Percentiles rank a stretch among this genome's conserved stretches.
Conservation (phyloP, 2,113 vertebrate genomes). For the Lagopus muta region DNA sequence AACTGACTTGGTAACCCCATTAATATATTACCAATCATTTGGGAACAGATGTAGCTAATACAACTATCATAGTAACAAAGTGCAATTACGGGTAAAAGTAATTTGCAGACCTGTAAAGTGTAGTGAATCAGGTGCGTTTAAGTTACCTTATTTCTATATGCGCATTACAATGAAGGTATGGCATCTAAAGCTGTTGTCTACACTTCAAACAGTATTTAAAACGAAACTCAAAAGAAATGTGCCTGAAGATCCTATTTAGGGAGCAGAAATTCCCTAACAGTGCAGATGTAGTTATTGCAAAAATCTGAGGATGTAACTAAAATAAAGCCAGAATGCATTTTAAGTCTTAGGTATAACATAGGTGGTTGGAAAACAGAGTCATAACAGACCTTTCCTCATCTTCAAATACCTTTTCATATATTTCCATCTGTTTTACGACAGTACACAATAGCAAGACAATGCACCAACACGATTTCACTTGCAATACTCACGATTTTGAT, state of each 20-base stretch:
- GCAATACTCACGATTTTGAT: too few relatives aligned
- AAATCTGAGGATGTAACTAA: background rate
- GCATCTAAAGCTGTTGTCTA: background rate
- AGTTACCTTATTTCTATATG: background rate
- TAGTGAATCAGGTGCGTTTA: background rate
- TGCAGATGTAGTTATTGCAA: background rate
- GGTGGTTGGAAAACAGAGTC: too few relatives aligned
- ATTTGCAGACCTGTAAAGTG: background rate
- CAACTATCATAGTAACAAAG: background rate
- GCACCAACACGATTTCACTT: background rate
- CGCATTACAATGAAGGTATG: background rate
- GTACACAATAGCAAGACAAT: background rate
- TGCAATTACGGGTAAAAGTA: background rate
- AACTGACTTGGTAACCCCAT: background rate
- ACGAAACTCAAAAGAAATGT: background rate
- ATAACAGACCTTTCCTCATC: background rate
- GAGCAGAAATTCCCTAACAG: background rate
- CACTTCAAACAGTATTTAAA: background rate
- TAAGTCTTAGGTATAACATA: too few relatives aligned
- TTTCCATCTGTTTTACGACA: background rate
- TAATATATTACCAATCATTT: background rate
- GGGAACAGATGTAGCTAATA: background rate
- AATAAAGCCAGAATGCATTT: background rate
- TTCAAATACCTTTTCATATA: background rate
- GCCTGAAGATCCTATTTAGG: background rate